phyloP scores from a whole-genome alignment of 2,797 vertebrate genomes.

The Tenualosa thibaudeaui region DNA sequence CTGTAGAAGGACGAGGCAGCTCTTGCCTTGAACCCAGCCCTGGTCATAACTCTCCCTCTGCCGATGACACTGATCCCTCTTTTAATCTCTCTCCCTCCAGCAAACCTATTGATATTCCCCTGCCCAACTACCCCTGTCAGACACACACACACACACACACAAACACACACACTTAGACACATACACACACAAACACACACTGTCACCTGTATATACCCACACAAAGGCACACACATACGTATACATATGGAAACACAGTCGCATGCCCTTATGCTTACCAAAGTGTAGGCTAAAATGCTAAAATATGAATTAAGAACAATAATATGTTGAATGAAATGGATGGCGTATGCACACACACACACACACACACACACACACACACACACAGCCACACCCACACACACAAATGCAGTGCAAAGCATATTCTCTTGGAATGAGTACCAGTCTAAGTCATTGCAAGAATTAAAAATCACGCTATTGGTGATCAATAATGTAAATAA shows the following conservation, averaged over 20 bases:
- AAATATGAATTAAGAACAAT: not conserved
- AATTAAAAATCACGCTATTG: slow-evolving; percentile 34
- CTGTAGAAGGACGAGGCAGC: slow-evolving; percentile 41
- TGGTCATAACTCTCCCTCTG: slow-evolving; percentile 77
- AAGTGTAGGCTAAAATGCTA: not conserved
- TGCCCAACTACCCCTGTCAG: slow-evolving; percentile 24
- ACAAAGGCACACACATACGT: not conserved
- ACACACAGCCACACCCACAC: slow-evolving; percentile 34
- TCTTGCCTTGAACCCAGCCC: slow-evolving; percentile 79
- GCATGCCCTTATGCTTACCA: not conserved
- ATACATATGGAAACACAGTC: slow-evolving; percentile 50
- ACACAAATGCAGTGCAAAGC: not conserved
- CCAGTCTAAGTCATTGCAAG: slow-evolving; percentile 17
- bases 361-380: slow-evolving; percentile 35
- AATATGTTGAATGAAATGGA: not conserved
- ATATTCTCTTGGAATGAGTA: not conserved
- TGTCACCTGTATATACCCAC: slow-evolving; percentile 1
- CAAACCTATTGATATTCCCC: slow-evolving; percentile 31
- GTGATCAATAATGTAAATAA: slow-evolving; percentile 44
- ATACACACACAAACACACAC: slow-evolving; percentile 35
- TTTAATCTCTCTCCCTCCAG: slow-evolving; percentile 74
- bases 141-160: slow-evolving; percentile 29
- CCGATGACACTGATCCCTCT: slow-evolving; percentile 78
- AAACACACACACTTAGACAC: slow-evolving; percentile 14
- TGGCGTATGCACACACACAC: slow-evolving; percentile 19